Evolutionary conservation across 2,113 vertebrate genomes (phyloP).

Genomic region (Anser cygnoides): DNA sequence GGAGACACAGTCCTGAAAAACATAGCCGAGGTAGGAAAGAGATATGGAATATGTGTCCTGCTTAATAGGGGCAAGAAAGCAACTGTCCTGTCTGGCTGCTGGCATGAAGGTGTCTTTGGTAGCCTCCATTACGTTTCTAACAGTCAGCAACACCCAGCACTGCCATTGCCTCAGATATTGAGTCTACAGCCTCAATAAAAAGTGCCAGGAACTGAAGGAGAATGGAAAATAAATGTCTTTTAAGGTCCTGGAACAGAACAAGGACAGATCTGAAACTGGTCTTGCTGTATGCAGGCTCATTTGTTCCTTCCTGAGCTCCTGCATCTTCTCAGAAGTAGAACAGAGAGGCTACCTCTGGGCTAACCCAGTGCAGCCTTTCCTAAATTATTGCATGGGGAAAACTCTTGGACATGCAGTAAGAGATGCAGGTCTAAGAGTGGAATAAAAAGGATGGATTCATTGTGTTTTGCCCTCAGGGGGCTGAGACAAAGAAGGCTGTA

Average conservation of each 20-base stretch:
- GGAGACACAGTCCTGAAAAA: not conserved
- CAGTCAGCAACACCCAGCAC: not conserved
- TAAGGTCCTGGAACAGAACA: not conserved
- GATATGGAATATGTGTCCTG: too few species aligned
- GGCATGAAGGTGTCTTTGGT: fast-evolving
- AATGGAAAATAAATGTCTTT: not conserved
- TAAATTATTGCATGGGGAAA: not conserved
- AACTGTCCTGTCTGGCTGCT: not conserved
- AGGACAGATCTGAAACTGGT: not conserved
- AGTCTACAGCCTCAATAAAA: not conserved
- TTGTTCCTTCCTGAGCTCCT: not conserved
- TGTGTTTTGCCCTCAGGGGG: not conserved
- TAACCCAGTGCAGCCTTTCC: not conserved
- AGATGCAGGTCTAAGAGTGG: not conserved
- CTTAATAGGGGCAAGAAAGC: not conserved
- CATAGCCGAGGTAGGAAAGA: not conserved
- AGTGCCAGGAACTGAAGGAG: not conserved
- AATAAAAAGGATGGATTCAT: not conserved
- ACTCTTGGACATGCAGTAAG: not conserved
- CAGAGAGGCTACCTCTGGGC: not conserved
- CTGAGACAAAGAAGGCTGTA: not conserved
- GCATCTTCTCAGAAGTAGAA: not conserved
- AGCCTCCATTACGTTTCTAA: not conserved
- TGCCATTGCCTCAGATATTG: not conserved
- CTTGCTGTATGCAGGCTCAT: not conserved